phyloP scores from a whole-genome alignment of 2,888 invertebrate species.

The Isoperla grammatica region DNA sequence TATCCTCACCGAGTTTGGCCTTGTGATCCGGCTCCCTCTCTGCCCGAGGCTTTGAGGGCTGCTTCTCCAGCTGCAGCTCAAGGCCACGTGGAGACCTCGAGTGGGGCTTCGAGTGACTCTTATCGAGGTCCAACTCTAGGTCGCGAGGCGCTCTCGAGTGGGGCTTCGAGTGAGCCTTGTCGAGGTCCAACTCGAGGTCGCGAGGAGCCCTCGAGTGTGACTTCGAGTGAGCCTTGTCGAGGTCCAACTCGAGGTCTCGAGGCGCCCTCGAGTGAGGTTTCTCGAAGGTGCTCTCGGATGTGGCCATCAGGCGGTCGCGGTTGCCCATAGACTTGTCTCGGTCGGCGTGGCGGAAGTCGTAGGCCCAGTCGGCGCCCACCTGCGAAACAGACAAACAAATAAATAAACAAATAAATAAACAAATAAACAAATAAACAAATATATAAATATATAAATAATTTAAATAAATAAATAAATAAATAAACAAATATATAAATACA shows the following conservation, averaged over 20 bases:
- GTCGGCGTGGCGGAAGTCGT: conserved; percentile 7
- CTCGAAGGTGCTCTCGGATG: conserved; percentile 4
- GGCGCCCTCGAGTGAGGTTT: neutral
- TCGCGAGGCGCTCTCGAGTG: neutral
- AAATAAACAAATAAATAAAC: no score
- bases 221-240: neutral
- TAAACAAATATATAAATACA: no score
- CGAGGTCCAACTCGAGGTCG: neutral
- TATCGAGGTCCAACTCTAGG: neutral
- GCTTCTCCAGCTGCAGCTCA: no score
- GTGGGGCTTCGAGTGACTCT: neutral
- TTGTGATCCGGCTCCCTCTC: no score
- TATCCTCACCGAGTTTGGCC: no score
- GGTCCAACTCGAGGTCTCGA: neutral
- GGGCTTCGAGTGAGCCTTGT: neutral
- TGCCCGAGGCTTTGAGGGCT: no score
- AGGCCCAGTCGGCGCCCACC: conserved; percentile 9
- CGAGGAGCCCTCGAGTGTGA: neutral
- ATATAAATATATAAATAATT: no score
- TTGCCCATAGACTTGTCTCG: neutral
- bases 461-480: no score
- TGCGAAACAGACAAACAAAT: neutral
- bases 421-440: no score
- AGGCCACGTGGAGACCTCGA: no score
- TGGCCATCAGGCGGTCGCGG: conserved; percentile 7